Base-by-base conservation (phyloP, 2,797 vertebrate genomes). In the Hyperoplus immaculatus region DNA sequence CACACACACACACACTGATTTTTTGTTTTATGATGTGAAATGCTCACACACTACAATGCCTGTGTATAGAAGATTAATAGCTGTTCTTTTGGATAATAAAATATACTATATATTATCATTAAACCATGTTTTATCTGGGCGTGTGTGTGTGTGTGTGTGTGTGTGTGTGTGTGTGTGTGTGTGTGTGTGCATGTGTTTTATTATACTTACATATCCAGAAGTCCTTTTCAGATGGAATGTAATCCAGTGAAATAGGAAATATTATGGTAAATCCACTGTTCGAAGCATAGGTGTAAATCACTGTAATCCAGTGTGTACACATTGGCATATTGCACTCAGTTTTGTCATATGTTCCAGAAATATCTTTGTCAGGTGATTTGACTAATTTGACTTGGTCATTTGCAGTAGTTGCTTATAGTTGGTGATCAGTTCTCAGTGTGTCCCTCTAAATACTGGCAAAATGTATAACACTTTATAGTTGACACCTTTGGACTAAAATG, bases 1-100 rank as follows among this genome's bases (percentile, higher is more conserved):
- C 18, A 39, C 8, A 16, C 11, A 59, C 41, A 74, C 47, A 56
- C 43, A 56, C 57, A 50, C 67, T 61, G 66, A 76, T 83, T 69
- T 72, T 77, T 71, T 84, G 63, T 80, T 83, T 83, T 67, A 79
- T 78, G 70, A 72, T 77, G 61, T 83, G 53, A 81, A 84, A 75
- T 78, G 14, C 6, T 12, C 76, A 39, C 59, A 77, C 45, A 38
- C 62, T 64, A 21, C 53, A 18, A 50, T 67, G 55, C 60, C 72
- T 72, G 15, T 78, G 72, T 69, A 66, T 80, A 67, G 53, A 86
- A 85, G 86, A 92, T 86, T 89, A 87, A 92, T 88, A 57, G 82
- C 67, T 86, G 76, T 70, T 65, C 66, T 69, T 55, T 68, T 62
- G 54, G 82, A 85, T 88, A 88, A 89, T 91, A 78, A 87, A 84